These are phyloP conservation scores for Plebejus anna DNA, from an alignment of 2,888 invertebrate genomes.

Conservation along the genomic window DNA sequence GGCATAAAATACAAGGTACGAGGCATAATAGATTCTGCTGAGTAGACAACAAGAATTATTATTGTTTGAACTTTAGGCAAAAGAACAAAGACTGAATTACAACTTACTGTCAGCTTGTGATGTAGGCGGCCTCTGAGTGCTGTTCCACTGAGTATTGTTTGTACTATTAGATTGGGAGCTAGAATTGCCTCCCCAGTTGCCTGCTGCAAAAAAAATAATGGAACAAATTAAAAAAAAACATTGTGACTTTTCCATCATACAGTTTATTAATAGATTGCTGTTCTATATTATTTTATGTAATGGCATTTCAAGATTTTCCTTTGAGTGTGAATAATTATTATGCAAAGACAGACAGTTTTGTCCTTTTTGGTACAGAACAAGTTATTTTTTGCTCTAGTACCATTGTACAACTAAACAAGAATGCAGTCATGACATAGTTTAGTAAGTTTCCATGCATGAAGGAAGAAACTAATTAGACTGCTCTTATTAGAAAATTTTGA, in stretches of 20 bases:
- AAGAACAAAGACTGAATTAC: not conserved
- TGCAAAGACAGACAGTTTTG: not conserved
- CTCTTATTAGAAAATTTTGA: not conserved
- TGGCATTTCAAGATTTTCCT: not conserved
- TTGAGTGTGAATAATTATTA: constrained; percentile 15
- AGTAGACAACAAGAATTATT: not conserved
- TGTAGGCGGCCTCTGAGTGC: constrained; percentile 73
- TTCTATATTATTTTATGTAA: not conserved
- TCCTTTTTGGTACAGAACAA: not conserved
- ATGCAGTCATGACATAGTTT: not conserved
- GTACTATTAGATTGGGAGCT: constrained; percentile 67
- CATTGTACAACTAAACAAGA: not conserved
- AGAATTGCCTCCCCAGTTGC: constrained; percentile 74
- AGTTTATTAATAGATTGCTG: not conserved
- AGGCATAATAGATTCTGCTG: not conserved
- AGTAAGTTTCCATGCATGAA: not conserved
- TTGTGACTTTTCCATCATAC: not conserved
- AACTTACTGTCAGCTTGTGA: constrained; percentile 74
- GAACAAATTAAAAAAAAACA: not conserved
- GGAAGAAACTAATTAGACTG: not conserved
- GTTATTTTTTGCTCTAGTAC: not conserved
- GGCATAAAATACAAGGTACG: not conserved
- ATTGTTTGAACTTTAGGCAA: not conserved
- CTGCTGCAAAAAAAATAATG: constrained; percentile 50
- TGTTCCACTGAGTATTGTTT: constrained; percentile 76